Percentiles rank a stretch among this genome's conserved stretches.
phyloP scores from a whole-genome alignment of 1,140 invertebrate genomes.

The Drosophila repleta region DNA sequence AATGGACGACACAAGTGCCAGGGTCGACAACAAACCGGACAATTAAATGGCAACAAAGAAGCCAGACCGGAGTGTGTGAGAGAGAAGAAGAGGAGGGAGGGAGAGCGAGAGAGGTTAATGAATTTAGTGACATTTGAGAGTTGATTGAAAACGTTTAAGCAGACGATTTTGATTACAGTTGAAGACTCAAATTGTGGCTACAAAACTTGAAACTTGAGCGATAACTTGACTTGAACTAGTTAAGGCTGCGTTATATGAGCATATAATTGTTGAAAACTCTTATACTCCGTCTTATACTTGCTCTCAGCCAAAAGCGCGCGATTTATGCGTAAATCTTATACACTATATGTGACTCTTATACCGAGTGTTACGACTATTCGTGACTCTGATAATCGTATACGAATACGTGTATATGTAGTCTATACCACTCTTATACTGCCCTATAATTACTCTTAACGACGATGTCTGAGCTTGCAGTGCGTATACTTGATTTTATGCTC shows the following conservation, averaged over 20 bases:
- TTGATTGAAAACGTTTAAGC: constrained; percentile 7
- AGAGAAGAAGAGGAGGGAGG: background rate
- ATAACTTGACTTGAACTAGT: background rate
- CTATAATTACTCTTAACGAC: background rate
- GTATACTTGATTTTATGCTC: too few species aligned
- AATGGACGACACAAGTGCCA: constrained; percentile 12
- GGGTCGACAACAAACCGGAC: constrained; percentile 17
- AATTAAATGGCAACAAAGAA: constrained; percentile 8
- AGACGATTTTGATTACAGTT: background rate
- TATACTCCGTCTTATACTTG: too few species aligned
- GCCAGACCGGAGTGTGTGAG: background rate
- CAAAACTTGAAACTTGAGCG: background rate
- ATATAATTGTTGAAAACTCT: too few species aligned
- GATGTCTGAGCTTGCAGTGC: too few species aligned
- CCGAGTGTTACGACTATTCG: too few species aligned
- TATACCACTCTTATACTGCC: background rate
- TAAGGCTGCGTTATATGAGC: too few species aligned
- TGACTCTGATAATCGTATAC: too few species aligned
- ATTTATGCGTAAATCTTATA: too few species aligned
- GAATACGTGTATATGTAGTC: too few species aligned
- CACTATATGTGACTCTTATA: too few species aligned
- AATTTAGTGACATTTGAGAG: constrained; percentile 2
- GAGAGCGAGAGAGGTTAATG: background rate
- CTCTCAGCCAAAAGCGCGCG: too few species aligned
- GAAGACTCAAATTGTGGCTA: background rate